Evolutionary conservation across 2,113 vertebrate genomes (phyloP).

Genomic region (Neodontobutis hainanensis): DNA sequence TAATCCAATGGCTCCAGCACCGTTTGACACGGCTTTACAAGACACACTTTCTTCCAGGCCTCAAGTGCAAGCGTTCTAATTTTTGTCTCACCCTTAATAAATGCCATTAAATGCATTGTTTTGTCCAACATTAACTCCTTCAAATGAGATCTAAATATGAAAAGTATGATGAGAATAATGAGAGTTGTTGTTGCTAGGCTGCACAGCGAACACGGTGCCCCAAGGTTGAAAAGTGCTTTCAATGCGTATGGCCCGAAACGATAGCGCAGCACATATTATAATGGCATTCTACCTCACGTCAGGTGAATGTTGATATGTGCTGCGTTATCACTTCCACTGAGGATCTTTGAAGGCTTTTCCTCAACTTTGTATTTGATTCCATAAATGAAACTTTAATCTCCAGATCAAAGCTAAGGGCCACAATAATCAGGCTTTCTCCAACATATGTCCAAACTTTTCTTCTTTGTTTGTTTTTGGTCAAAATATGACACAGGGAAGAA

Average conservation of each 20-base stretch:
- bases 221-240: constrained; percentile 70
- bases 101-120: constrained; percentile 8
- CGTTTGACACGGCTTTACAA: constrained; percentile 45
- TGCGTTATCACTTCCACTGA: constrained; percentile 64
- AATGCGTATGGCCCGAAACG: constrained; percentile 60
- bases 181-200: constrained; percentile 45
- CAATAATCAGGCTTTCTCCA: constrained; percentile 43
- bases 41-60: constrained; percentile 37
- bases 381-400: constrained; percentile 64
- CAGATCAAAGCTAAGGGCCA: constrained; percentile 49
- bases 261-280: constrained; percentile 74
- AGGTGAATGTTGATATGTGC: constrained; percentile 72
- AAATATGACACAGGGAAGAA: background rate
- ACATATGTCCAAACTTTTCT: constrained; percentile 38
- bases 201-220: constrained; percentile 58
- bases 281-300: constrained; percentile 65
- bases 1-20: constrained; percentile 48
- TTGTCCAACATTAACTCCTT: constrained; percentile 3
- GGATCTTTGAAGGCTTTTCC: constrained; percentile 60
- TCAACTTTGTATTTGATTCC: constrained; percentile 55
- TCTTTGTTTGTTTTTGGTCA: constrained; percentile 27
- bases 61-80: constrained; percentile 17
- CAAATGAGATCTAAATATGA: constrained; percentile 28
- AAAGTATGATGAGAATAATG: constrained; percentile 51
- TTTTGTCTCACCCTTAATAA: constrained; percentile 23